Percentiles rank a stretch among this genome's conserved stretches.
phyloP scores from a whole-genome alignment of 2,113 vertebrate species.

The Myiozetetes cayanensis region DNA sequence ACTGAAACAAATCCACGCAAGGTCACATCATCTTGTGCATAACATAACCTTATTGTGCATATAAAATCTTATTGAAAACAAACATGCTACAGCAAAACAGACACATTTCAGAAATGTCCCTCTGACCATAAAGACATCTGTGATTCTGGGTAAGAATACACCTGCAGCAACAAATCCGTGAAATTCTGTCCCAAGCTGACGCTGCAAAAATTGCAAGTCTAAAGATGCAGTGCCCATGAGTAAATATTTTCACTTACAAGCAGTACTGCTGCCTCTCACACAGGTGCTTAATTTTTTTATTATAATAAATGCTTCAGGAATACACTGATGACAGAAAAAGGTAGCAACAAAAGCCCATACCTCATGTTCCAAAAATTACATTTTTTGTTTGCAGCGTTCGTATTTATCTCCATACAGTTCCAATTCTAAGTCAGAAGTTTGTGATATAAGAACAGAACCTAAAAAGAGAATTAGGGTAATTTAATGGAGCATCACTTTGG shows the following conservation, averaged over 20 bases:
- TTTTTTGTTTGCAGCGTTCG: not conserved
- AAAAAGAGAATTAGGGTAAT: not conserved
- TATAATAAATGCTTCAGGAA: not conserved
- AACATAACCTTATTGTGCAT: not conserved
- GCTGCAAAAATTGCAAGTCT: not conserved
- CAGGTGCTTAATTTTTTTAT: not conserved
- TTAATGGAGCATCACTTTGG: not conserved
- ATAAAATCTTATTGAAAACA: not conserved
- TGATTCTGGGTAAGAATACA: not conserved
- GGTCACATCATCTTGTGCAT: not conserved
- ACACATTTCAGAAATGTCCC: not conserved
- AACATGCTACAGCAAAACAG: not conserved
- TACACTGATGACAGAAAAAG: not conserved
- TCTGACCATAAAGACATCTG: not conserved
- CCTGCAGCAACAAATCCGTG: not conserved
- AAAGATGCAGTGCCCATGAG: not conserved
- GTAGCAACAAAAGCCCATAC: not conserved
- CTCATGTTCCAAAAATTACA: not conserved
- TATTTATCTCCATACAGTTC: not conserved
- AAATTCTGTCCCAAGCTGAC: not conserved
- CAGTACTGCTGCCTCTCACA: not conserved
- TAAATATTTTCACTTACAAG: not conserved
- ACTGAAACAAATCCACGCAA: not conserved
- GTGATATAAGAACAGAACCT: not conserved
- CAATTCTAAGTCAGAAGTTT: not conserved